phyloP scores from a whole-genome alignment of 2,797 vertebrate genomes.

The Melanogrammus aeglefinus region DNA sequence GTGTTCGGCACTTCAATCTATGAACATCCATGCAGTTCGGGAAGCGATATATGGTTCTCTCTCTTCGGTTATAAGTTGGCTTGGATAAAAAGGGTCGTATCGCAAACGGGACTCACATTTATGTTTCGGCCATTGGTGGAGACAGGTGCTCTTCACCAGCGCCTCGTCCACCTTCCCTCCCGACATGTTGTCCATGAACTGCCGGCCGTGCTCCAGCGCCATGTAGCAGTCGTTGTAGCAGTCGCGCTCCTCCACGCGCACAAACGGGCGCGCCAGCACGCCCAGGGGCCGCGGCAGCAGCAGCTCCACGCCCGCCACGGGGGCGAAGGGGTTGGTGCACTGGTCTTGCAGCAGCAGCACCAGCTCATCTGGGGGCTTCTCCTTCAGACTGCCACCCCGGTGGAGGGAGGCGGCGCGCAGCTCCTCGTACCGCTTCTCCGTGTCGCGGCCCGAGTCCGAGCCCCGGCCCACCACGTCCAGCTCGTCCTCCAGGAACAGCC shows the following conservation, averaged over 20 bases:
- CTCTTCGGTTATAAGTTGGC: too few relatives aligned
- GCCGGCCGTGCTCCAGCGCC: slow-evolving; percentile 94
- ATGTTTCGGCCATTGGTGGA: slow-evolving; percentile 94
- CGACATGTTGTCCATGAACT: slow-evolving; percentile 99
- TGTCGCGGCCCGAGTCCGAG: slow-evolving; percentile 89
- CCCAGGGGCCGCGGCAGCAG: slow-evolving; percentile 30
- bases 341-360: slow-evolving; percentile 94
- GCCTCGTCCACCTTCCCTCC: slow-evolving; percentile 96
- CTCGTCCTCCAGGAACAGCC: slow-evolving; percentile 96
- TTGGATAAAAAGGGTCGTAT: too few relatives aligned
- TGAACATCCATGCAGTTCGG: too few relatives aligned
- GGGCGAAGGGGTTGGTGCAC: slow-evolving; percentile 94
- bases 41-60: too few relatives aligned
- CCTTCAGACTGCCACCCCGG: slow-evolving; percentile 49
- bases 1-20: too few relatives aligned
- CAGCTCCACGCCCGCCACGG: slow-evolving; percentile 72
- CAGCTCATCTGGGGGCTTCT: slow-evolving; percentile 83
- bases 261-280: slow-evolving; percentile 47
- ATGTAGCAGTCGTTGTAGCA: slow-evolving; percentile 95
- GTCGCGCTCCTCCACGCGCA: slow-evolving; percentile 92
- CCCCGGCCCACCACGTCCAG: slow-evolving; percentile 93
- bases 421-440: slow-evolving; percentile 91
- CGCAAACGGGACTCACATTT: neutral
- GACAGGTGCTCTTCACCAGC: slow-evolving; percentile 92
- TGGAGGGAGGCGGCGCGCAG: slow-evolving; percentile 80